Evolutionary conservation across 2,888 invertebrate species (phyloP).

Genomic region (Microplitis manilae): DNA sequence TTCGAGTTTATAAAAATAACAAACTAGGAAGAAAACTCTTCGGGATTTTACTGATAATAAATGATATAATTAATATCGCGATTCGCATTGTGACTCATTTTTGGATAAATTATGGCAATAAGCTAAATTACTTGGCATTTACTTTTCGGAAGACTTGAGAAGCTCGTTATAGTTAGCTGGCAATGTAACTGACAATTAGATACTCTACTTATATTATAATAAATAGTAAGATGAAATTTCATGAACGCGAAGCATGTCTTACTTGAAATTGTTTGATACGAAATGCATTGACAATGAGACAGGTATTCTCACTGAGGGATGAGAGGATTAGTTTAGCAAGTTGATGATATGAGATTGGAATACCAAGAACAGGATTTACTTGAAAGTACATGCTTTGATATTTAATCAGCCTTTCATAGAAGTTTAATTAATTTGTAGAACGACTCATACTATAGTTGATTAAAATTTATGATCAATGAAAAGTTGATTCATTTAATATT

Average conservation of each 20-base stretch:
- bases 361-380: constrained; percentile 34
- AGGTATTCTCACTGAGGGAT: constrained; percentile 19
- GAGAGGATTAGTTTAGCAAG: constrained; percentile 35
- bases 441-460: neutral
- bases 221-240: neutral
- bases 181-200: neutral
- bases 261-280: constrained; percentile 17
- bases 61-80: no score
- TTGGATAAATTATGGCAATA: neutral
- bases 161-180: neutral
- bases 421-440: constrained; percentile 4
- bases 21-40: no score
- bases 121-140: neutral
- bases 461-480: neutral
- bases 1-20: no score
- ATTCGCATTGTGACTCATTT: no score
- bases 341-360: constrained; percentile 40
- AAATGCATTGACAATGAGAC: constrained; percentile 28
- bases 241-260: constrained; percentile 3
- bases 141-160: neutral
- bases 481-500: no score
- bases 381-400: constrained; percentile 23
- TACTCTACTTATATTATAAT: neutral
- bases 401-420: constrained; percentile 4
- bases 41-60: no score